Conservation (phyloP, 1,140 invertebrate species). For the Drosophila equinoxialis region DNA sequence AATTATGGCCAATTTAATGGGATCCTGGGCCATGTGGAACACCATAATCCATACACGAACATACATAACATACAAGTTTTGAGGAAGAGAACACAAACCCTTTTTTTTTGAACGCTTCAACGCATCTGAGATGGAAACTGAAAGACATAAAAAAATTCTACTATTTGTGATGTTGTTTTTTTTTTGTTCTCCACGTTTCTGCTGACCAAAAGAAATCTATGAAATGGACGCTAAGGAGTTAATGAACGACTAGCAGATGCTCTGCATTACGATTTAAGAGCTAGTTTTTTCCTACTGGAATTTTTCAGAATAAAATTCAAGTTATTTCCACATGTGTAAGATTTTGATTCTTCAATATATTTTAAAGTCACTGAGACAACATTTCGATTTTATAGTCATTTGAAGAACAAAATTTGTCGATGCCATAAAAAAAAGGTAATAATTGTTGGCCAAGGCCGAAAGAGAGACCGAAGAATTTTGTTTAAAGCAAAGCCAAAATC, state of each 20-base stretch:
- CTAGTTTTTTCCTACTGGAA: too few species aligned
- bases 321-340: too few species aligned
- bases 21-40: slow-evolving; percentile 32
- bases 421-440: slow-evolving; percentile 12
- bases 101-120: slow-evolving; percentile 16
- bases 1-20: slow-evolving; percentile 61
- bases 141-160: slow-evolving; percentile 9
- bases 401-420: neutral
- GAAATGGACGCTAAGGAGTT: neutral
- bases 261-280: neutral
- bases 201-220: slow-evolving; percentile 13
- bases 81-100: slow-evolving; percentile 3
- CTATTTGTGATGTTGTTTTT: neutral
- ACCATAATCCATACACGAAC: slow-evolving; percentile 32
- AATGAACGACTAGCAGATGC: neutral
- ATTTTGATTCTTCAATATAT: neutral
- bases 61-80: slow-evolving; percentile 3
- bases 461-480: neutral
- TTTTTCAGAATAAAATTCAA: too few species aligned
- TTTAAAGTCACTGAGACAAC: neutral
- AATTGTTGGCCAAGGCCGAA: slow-evolving; percentile 11
- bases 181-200: neutral
- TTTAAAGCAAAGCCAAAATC: slow-evolving; percentile 15
- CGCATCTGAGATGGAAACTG: slow-evolving; percentile 16
- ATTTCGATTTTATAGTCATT: slow-evolving; percentile 3